Base-by-base conservation (phyloP, 2,113 vertebrate species). In the Prionailurus bengalensis region DNA sequence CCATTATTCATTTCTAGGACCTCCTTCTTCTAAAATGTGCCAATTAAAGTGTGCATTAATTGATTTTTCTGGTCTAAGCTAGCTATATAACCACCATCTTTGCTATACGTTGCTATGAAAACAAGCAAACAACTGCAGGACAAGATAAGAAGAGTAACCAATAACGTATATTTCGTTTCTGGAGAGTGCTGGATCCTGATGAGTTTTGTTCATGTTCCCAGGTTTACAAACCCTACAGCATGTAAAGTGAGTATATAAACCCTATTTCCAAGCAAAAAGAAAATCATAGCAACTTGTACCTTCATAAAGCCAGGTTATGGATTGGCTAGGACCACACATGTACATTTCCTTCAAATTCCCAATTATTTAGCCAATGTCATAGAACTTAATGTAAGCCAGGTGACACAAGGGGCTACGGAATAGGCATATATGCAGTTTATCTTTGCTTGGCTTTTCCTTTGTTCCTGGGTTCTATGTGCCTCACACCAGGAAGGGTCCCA, bases 371-470 rank as follows among this genome's bases (percentile, higher is more conserved):
- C 51, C 85, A 96, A 11, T 48, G 84, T 53, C 78, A 79, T 25
- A 82, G 13, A 97, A 71, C 73, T 73, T 88, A 89, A 92, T 51
- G 80, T 80, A 81, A 96, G 74, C 76, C 94, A 92, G 63, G 74
- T 74, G 80, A 39, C 71, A 68, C 70, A 88, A 4, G 80, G 58
- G 91, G 39, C 53, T 81, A 85, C 25, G 45, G 94, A 79, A 73
- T 4, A 80, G 17, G 29, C 61, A 97, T 42, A 96, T 1, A 78
- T 1, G 27, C 81, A 88, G 70, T 13, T 45, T 85, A n/a, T 80
- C 84, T 96, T 53, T 84, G 58, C n/a, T 42, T 74, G 78, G 36
- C 23, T 95, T 87, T 79, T 73, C 73, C 81, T 94, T 58, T 19
- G 21, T 27, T 29, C n/a, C 25, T 65, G 74, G n/a, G 27, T 74